Percentiles rank a stretch among this genome's conserved stretches.
These are phyloP conservation scores for Leuciscus waleckii DNA, from an alignment of 2,797 vertebrate species.

Conservation along the genomic window DNA sequence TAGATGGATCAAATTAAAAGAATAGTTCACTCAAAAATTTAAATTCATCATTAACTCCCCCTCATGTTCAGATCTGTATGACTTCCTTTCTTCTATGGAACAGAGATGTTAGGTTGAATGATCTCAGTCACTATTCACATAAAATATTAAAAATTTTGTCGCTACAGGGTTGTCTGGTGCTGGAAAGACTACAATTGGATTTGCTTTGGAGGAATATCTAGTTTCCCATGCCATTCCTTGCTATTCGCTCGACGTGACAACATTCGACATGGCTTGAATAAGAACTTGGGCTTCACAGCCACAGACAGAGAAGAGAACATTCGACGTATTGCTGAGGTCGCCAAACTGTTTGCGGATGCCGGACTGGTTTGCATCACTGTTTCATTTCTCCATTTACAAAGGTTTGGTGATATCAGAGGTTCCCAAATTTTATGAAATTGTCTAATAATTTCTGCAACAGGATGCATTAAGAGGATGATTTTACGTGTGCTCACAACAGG, in stretches of 20 bases:
- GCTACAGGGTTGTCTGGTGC: slow-evolving; percentile 93
- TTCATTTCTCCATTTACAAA: slow-evolving; percentile 95
- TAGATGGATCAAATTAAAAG: background rate
- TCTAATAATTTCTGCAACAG: background rate
- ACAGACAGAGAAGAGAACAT: slow-evolving; percentile 95
- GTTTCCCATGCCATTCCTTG: slow-evolving; percentile 93
- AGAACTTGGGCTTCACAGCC: slow-evolving; percentile 90
- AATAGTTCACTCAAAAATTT: background rate
- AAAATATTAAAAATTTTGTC: background rate
- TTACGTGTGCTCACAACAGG: slow-evolving; percentile 72
- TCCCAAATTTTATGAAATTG: background rate
- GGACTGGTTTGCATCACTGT: slow-evolving; percentile 94
- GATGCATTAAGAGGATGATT: background rate
- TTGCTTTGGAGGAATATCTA: slow-evolving; percentile 94
- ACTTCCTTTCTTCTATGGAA: background rate
- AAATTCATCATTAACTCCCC: background rate
- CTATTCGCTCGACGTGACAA: slow-evolving; percentile 97
- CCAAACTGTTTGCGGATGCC: slow-evolving; percentile 92
- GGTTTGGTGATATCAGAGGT: slow-evolving; percentile 73
- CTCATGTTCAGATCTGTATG: background rate
- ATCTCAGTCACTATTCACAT: background rate
- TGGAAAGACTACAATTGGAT: slow-evolving; percentile 96
- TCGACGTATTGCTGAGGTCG: slow-evolving; percentile 93
- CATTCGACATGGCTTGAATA: slow-evolving; percentile 93
- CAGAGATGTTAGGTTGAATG: background rate